Evolutionary conservation across 64 coral and sea anemone genomes (phyloP), one percentile per base, ranked within the genome.

Genomic region (Montipora capricornis): DNA sequence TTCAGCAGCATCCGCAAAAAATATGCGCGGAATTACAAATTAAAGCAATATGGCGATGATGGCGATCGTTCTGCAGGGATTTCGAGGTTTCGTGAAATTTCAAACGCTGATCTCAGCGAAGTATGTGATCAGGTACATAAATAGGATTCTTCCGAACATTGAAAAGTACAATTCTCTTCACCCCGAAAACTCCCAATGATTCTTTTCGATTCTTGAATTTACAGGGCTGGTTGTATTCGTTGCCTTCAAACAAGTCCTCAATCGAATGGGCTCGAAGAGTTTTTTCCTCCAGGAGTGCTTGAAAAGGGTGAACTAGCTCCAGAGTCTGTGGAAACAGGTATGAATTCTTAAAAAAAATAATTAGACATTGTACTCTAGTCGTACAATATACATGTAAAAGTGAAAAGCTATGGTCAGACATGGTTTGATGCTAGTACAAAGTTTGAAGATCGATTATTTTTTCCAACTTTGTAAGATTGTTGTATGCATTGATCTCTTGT

Each of bases 291-390:
- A 64, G 93, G 94, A 1, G 92, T 92, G 8, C 44, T 98, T 68
- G 94, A 98, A 8, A 93, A 95, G 20, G 96, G 93, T 37, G 93
- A 98, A 93, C 46, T 98, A 5, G 96, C 96, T 44, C 93, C 93
- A 22, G 96, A 98, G 87, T 84, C 66, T 0, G 96, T 98, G 8
- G 92, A 95, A 79, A 98, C 96, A 98, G 96, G 96, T 98, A 60
- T 58, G 15, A 22, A 68, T 78, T 3, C 52, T 76, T 3, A 22
- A 22, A 22, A 22, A 22, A 22, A 22, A 22, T 0, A 22, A 22
- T 22, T 22, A 22, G 22, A 22, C 22, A 22, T 22, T 22, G 22
- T 22, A 0, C 22, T 22, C 22, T 22, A 22, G 22, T 22, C 22
- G 0, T 22, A 22, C 22, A 22, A 22, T 22, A 22, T 22, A 22